Base-by-base conservation (phyloP, 2,888 invertebrate genomes). In the Orthosia gothica region DNA sequence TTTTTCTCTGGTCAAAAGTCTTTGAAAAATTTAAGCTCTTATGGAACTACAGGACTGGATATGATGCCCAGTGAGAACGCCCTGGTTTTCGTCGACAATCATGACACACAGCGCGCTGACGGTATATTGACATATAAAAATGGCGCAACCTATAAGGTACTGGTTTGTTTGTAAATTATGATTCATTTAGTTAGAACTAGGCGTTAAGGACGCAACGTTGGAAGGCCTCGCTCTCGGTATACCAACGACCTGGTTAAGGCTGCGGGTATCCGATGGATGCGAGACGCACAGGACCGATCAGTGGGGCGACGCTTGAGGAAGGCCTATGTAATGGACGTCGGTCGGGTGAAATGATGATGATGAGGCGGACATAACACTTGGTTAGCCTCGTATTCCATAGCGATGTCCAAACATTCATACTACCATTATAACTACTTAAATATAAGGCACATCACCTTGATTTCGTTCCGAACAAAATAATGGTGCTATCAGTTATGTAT, bases 61-160 rank as follows among this genome's bases (percentile, higher is more conserved):
- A 86, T 98, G 66, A 87, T 97, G 13, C 96, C 97, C 0, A 97
- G 97, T 2, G 92, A 94, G 0, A 96, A 97, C 67, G 98, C 98
- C 0, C 88, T 99, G 0, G 97, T 97, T 12, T 99, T 99, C 89
- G 97, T 99, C 26, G 99, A 99, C 90, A 99, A 99, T 93, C 99
- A 99, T 88, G 99, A 99, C 90, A 98, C 98, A 70, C 99, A 99
- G 91, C 96, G 99, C 69, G 97, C 13, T 45, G 16, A 97, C 20
- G 97, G 97, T 71, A 97, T 98, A 20, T 93, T 98, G 54, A 98
- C 97, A 23, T 97, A 98, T 91, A 98, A 98, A 90, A 94, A 97
- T n/a, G 76, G 97, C 0, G 97, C 97, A 86, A 95, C 97, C 66
- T 98, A 98, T 94, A 98, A 98, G 96, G 97, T 95, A 90, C 69